Evolutionary conservation across 2,113 vertebrate genomes (phyloP), one percentile per base, ranked within the genome.

Genomic region (Chrysemys picta): DNA sequence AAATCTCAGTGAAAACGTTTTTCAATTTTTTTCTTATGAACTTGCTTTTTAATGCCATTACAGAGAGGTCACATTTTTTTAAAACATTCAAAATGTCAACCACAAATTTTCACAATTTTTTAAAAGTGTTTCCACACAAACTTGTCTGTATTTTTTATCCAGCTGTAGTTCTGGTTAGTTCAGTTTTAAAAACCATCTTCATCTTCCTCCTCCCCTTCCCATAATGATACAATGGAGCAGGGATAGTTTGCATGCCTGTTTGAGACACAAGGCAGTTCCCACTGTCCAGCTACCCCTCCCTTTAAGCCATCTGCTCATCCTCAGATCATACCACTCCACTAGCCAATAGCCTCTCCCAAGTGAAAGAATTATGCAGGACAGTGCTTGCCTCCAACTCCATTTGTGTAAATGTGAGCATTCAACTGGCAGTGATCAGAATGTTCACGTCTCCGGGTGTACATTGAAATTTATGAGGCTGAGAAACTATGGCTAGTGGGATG

Each of bases 211-310:
- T 83, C 24, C 24, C 45, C 10, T 78, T 65, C 53, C 42, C 83
- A 0, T 1, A 87, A 31, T 8, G 17, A 38, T 38, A 22, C 0
- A 50, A 2, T 5, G 0, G 2, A 50, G 53, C 78, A 0, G 0
- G 54, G 59, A 78, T 27, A 27, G 22, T 78, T 5, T 52, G 57
- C 69, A 59, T 24, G 42, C 3, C 22, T 5, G 22, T 45, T 45
- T 45, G 42, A 27, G 38, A 38, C 65, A 25, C 38, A 13, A 78
- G 22, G 62, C 10, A 12, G 47, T 16, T 19, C 9, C 45, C 8
- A 24, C 4, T 13, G 17, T 62, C 45, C 17, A 25, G 31, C 57
- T 92, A 80, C 12, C 10, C 27, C 22, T 7, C 9, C 38, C 35
- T 56, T 17, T 0, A 35, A 14, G 52, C 42, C 21, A 27, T 4